phyloP scores from a whole-genome alignment of 2,888 invertebrate genomes.

The Eulithis prunata region DNA sequence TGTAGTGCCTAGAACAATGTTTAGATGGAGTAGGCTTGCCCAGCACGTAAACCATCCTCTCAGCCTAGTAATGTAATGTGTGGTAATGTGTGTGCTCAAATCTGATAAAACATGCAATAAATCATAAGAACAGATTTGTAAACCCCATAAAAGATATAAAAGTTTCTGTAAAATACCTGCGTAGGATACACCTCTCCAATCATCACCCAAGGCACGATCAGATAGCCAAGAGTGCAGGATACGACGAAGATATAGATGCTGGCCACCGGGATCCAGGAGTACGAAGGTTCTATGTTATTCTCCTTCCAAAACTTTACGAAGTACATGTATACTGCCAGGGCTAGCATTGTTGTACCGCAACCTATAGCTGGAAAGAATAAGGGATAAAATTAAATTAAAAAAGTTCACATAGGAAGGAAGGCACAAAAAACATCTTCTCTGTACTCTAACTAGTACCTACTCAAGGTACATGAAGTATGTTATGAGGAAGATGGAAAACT shows the following conservation, averaged over 20 bases:
- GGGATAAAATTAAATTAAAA: neutral
- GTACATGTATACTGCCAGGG: conserved; percentile 85
- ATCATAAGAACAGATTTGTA: no score
- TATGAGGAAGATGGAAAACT: no score
- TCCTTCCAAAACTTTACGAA: conserved; percentile 79
- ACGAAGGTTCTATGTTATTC: conserved; percentile 60
- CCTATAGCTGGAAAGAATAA: conserved; percentile 73
- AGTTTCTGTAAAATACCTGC: conserved; percentile 59
- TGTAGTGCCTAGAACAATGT: no score
- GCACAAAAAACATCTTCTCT: no score
- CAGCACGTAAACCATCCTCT: no score
- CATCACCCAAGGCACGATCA: conserved; percentile 90
- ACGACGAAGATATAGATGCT: conserved; percentile 86
- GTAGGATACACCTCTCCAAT: conserved; percentile 89
- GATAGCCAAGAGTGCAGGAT: conserved; percentile 86
- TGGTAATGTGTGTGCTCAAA: no score
- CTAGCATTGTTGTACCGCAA: conserved; percentile 86
- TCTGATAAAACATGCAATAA: no score
- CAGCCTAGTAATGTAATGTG: no score
- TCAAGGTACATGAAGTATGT: no score
- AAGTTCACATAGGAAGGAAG: neutral
- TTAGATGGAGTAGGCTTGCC: no score
- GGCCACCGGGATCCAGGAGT: conserved; percentile 86
- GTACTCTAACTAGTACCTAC: no score
- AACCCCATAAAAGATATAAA: no score